phyloP scores from a whole-genome alignment of 2,797 vertebrate species.

The Anas bernieri region DNA sequence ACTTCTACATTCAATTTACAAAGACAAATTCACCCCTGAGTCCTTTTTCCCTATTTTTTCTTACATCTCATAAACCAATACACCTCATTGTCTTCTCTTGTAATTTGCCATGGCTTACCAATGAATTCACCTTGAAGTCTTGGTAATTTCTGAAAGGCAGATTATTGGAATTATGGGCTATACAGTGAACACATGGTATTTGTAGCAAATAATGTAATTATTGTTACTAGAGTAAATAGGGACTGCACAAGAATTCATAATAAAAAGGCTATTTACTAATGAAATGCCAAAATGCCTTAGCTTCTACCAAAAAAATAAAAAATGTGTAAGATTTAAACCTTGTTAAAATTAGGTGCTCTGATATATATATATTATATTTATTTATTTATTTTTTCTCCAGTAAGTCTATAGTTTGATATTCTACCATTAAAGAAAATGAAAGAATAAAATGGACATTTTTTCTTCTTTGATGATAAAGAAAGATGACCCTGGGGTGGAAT shows the following conservation, averaged over 20 bases:
- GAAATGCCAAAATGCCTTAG: not conserved
- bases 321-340: not conserved
- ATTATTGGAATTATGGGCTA: not conserved
- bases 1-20: not conserved
- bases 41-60: not conserved
- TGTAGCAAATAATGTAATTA: not conserved
- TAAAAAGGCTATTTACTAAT: not conserved
- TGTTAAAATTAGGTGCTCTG: not conserved
- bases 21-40: not conserved
- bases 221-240: not conserved
- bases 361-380: not conserved
- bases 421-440: not conserved
- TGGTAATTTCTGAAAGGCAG: not conserved
- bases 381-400: not conserved
- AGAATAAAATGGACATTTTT: not conserved
- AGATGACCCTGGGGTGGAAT: not conserved
- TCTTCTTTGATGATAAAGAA: slow-evolving; percentile 5
- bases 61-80: not conserved
- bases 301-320: not conserved
- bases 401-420: not conserved
- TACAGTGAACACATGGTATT: accelerated
- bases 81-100: not conserved
- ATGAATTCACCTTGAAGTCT: not conserved
- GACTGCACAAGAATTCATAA: not conserved
- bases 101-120: not conserved